Conservation (phyloP, 2,888 invertebrate species). For the Suillia variegata region DNA sequence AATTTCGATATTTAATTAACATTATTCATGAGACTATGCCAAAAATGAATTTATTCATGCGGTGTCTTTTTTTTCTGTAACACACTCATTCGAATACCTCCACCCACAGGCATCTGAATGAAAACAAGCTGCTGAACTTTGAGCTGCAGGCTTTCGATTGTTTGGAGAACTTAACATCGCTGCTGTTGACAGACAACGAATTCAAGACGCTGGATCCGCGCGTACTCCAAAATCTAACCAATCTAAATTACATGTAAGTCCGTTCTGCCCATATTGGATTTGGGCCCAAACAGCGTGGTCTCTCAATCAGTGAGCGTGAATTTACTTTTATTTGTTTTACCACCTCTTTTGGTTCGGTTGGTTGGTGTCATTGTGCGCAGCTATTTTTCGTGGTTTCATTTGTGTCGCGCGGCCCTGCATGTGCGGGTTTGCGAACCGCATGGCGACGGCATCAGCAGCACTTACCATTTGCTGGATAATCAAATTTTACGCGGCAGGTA, state of each 20-base stretch:
- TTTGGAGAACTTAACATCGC: conserved; percentile 60
- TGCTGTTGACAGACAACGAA: conserved; percentile 58
- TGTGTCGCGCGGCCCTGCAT: conserved; percentile 65
- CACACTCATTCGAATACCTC: too few relatives aligned
- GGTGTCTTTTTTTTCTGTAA: too few relatives aligned
- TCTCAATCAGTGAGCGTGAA: neutral
- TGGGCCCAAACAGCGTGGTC: neutral
- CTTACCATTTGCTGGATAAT: conserved; percentile 66
- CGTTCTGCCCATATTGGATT: too few relatives aligned
- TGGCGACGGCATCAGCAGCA: conserved; percentile 68
- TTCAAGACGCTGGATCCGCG: conserved; percentile 58
- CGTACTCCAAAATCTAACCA: conserved; percentile 58
- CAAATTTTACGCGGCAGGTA: conserved; percentile 64
- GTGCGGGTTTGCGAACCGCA: conserved; percentile 66
- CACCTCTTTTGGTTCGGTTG: too few relatives aligned
- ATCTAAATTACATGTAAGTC: conserved; percentile 63
- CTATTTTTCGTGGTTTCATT: conserved; percentile 67
- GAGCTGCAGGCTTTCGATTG: conserved; percentile 61
- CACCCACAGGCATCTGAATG: conserved; percentile 60
- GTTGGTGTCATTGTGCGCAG: conserved; percentile 45
- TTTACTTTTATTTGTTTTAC: neutral
- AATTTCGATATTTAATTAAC: too few relatives aligned
- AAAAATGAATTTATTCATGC: too few relatives aligned
- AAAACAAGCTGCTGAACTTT: conserved; percentile 60
- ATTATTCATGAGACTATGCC: too few relatives aligned